Evolutionary conservation across 92 coral and sea anemone species (phyloP).

Genomic region (Metridium senile): DNA sequence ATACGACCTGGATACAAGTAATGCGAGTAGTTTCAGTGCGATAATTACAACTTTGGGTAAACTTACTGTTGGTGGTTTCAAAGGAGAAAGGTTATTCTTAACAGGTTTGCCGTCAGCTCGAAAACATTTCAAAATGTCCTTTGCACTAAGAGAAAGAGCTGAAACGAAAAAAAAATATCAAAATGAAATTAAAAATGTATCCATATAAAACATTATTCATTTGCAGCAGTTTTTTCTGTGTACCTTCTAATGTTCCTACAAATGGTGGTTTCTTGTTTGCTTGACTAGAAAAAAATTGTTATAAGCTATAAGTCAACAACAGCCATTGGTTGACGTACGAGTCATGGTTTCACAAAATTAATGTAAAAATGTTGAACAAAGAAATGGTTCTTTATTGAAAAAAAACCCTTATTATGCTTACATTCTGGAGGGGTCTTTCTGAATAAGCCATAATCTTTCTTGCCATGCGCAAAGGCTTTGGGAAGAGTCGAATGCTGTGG

Average conservation of each 20-base stretch:
- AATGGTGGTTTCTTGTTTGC: background rate
- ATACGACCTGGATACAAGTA: too few relatives aligned
- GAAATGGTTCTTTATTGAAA: too few relatives aligned
- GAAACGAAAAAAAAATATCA: background rate
- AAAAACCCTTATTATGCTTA: conserved; percentile 21
- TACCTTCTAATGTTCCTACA: background rate
- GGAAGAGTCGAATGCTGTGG: conserved; percentile 23
- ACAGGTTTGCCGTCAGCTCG: conserved; percentile 78
- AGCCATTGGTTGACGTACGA: background rate
- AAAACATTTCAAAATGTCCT: conserved; percentile 83
- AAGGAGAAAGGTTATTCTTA: conserved; percentile 58
- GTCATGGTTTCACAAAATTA: too few relatives aligned
- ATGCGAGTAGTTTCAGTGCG: background rate
- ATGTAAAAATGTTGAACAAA: too few relatives aligned
- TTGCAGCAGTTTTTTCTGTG: background rate
- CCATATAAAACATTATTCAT: background rate
- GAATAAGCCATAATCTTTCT: conserved; percentile 72
- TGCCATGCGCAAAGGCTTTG: conserved; percentile 83
- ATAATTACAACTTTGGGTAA: too few relatives aligned
- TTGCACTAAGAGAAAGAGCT: conserved; percentile 60
- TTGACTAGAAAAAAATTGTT: background rate
- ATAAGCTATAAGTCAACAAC: too few relatives aligned
- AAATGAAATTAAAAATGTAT: background rate
- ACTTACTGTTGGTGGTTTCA: too few relatives aligned
- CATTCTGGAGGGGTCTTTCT: conserved; percentile 47